Evolutionary conservation across 1,140 invertebrate species (phyloP).

Genomic region (Anastatus disparis): DNA sequence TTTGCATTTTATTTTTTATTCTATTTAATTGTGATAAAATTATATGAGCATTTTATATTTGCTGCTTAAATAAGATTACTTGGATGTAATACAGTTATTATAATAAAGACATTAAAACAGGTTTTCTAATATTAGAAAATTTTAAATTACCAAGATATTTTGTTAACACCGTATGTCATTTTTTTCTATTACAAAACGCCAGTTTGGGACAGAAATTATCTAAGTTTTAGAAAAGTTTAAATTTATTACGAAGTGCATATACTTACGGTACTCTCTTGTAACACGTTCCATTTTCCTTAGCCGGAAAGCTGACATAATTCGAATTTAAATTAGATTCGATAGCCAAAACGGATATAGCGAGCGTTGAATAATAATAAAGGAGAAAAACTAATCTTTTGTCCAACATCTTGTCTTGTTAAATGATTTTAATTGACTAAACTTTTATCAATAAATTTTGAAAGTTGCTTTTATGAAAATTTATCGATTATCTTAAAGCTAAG

Average conservation of each 20-base stretch:
- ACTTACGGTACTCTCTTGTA: conserved; percentile 61
- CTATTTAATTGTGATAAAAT: no score
- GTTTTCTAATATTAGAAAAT: no score
- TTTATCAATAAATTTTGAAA: conserved; percentile 6
- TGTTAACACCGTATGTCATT: no score
- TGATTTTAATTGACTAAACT: conserved; percentile 20
- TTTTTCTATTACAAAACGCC: no score
- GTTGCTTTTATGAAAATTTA: conserved; percentile 19
- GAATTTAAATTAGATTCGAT: background rate
- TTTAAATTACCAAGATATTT: no score
- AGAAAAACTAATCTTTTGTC: background rate
- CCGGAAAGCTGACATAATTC: conserved; percentile 39
- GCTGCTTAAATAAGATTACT: no score
- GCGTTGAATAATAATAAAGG: background rate
- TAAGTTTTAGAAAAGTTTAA: background rate
- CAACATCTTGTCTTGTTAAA: conserved; percentile 18
- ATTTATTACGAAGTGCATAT: conserved; percentile 1
- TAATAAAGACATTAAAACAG: no score
- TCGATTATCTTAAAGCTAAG: conserved; percentile 7
- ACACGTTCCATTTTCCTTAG: conserved; percentile 54
- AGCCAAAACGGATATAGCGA: background rate
- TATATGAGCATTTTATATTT: no score
- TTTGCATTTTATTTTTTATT: no score
- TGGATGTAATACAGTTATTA: no score
- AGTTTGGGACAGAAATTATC: background rate